Evolutionary conservation across 2,797 vertebrate species (phyloP).

Genomic region (Catharus ustulatus): DNA sequence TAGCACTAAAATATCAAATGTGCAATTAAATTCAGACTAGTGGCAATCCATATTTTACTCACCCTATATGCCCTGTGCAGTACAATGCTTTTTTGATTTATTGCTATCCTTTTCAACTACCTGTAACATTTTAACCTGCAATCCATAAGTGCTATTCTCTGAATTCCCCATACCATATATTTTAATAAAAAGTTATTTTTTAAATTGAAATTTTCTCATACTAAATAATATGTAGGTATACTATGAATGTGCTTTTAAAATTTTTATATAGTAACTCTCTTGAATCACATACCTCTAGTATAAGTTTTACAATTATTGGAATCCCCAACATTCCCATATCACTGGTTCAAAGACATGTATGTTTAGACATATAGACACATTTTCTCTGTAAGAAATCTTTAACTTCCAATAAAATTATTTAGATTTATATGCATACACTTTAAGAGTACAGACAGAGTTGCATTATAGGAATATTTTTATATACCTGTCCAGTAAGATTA

Average conservation of each 20-base stretch:
- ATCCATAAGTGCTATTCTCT: neutral
- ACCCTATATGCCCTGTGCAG: neutral
- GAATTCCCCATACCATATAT: neutral
- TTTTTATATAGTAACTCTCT: neutral
- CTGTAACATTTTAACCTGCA: neutral
- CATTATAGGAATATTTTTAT: neutral
- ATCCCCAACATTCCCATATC: neutral
- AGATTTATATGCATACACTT: neutral
- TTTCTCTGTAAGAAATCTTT: neutral
- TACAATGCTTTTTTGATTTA: neutral
- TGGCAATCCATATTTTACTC: neutral
- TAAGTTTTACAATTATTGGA: neutral
- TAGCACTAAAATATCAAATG: neutral
- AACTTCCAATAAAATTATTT: neutral
- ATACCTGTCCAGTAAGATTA: neutral
- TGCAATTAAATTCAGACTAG: neutral
- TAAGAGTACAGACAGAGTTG: neutral
- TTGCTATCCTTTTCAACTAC: neutral
- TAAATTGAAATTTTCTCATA: neutral
- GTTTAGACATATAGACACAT: rapidly evolving
- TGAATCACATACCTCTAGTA: neutral
- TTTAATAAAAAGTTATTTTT: neutral
- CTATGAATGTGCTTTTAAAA: neutral
- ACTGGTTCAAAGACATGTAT: neutral
- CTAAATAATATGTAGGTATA: neutral